Evolutionary conservation across 2,797 vertebrate genomes (phyloP).

Genomic region (Hipposideros larvatus): DNA sequence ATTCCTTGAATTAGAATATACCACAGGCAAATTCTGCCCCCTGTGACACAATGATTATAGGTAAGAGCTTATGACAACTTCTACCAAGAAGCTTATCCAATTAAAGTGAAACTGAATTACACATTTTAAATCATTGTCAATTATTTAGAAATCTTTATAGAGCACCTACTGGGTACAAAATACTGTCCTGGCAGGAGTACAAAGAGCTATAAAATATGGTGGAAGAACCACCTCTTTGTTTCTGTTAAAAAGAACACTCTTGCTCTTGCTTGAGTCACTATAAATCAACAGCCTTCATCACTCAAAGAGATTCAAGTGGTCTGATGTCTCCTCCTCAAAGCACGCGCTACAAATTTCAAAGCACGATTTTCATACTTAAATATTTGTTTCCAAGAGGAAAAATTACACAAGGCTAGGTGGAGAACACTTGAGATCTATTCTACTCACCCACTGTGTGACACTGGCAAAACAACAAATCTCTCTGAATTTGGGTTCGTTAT

Average conservation of each 20-base stretch:
- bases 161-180: background rate
- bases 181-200: background rate
- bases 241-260: background rate
- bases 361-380: background rate
- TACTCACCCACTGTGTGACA: background rate
- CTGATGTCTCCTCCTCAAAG: background rate
- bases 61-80: constrained; percentile 2
- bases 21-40: background rate
- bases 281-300: background rate
- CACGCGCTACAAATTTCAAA: background rate
- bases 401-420: background rate
- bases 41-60: background rate
- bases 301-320: background rate
- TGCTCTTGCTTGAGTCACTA: background rate
- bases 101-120: constrained; percentile 14
- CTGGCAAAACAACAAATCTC: background rate
- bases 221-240: background rate
- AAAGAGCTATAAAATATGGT: background rate
- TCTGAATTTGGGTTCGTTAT: background rate
- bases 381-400: background rate
- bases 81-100: background rate
- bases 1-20: background rate
- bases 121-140: constrained; percentile 17
- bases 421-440: background rate
- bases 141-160: constrained; percentile 58